Evolutionary conservation across 2,888 invertebrate species (phyloP).

Genomic region (Nymphalis polychloros): DNA sequence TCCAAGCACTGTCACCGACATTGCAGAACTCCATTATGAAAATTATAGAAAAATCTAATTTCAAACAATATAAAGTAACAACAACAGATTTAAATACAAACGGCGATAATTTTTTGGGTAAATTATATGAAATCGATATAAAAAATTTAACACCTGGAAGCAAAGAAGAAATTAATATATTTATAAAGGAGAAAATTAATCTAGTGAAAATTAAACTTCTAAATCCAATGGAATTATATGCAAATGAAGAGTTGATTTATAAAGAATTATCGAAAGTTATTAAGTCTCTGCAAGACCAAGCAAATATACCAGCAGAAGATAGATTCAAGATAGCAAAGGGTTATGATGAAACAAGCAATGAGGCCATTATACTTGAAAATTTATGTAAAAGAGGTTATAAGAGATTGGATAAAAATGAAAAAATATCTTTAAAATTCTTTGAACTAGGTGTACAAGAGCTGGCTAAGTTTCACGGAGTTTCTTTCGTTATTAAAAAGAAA

Average conservation of each 20-base stretch:
- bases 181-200: neutral
- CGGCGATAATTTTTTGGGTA: neutral
- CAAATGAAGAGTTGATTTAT: neutral
- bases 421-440: neutral
- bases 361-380: slow-evolving; percentile 1
- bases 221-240: neutral
- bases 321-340: neutral
- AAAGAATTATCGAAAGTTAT: slow-evolving; percentile 1
- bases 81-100: neutral
- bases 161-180: neutral
- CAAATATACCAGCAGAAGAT: neutral
- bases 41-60: neutral
- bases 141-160: neutral
- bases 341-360: neutral
- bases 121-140: neutral
- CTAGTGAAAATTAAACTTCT: neutral
- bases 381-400: neutral
- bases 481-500: neutral
- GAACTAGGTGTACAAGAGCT: neutral
- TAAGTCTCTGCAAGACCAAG: neutral
- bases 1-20: neutral
- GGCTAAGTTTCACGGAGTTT: neutral
- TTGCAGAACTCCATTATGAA: neutral
- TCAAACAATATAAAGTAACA: neutral
- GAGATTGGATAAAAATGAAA: neutral